phyloP scores from a whole-genome alignment of 2,888 invertebrate species.

The Nomada fabriciana region DNA sequence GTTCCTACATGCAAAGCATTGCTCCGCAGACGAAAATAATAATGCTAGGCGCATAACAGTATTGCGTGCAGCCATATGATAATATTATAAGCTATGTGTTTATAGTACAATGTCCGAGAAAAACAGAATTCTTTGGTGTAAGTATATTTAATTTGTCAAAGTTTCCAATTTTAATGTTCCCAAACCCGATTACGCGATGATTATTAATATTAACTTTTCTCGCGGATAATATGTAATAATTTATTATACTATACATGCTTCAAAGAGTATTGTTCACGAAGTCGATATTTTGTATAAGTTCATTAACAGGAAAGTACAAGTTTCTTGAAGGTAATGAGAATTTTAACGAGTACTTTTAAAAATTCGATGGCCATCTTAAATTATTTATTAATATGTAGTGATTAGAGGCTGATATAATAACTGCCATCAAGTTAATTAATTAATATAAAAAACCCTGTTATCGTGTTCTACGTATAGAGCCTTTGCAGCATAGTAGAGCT shows the following conservation, averaged over 20 bases:
- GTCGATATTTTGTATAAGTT: not conserved
- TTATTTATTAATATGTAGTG: conserved; percentile 2
- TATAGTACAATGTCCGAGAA: not conserved
- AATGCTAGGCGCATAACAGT: conserved; percentile 15
- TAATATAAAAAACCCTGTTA: conserved; percentile 11
- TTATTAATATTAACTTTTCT: not conserved
- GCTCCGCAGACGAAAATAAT: conserved; percentile 25
- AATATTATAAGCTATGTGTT: conserved; percentile 11
- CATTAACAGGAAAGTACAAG: not conserved
- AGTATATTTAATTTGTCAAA: not conserved
- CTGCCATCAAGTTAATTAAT: conserved; percentile 37
- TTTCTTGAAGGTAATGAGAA: not conserved
- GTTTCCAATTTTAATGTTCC: not conserved
- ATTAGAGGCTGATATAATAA: not conserved
- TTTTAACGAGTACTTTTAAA: not conserved
- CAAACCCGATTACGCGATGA: not conserved
- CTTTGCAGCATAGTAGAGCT: not conserved
- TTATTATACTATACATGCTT: not conserved
- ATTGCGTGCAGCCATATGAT: conserved; percentile 36
- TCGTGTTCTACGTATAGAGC: conserved; percentile 1
- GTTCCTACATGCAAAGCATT: conserved; percentile 10
- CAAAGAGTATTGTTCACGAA: not conserved
- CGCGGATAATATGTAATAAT: not conserved
- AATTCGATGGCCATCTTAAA: not conserved
- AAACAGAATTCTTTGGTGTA: not conserved